phyloP scores from a whole-genome alignment of 2,797 vertebrate genomes.

The Todus mexicanus region DNA sequence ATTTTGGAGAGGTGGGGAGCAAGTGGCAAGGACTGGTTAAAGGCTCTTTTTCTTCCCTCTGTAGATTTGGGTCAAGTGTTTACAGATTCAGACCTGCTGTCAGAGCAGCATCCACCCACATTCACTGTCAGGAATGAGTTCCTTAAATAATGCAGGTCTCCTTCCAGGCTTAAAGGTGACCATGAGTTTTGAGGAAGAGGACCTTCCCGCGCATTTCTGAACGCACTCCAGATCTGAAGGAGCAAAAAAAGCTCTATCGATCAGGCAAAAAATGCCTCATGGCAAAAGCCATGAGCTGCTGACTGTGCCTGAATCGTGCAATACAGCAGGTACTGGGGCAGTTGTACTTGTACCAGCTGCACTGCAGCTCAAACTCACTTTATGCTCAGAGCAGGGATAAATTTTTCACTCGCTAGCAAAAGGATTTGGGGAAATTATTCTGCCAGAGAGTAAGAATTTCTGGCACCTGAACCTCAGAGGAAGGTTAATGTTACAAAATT shows the following conservation, averaged over 20 bases:
- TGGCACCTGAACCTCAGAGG: background rate
- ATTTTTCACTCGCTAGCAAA: background rate
- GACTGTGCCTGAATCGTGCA: rapidly evolving
- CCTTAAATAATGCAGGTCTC: background rate
- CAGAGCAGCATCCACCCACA: background rate
- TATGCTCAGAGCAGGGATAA: background rate
- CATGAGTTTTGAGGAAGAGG: background rate
- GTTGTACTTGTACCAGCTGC: too few relatives aligned
- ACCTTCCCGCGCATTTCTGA: background rate
- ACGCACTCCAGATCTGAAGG: background rate
- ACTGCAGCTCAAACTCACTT: background rate
- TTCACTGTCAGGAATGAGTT: background rate
- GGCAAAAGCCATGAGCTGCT: background rate
- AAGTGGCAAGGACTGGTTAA: background rate
- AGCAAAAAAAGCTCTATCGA: background rate
- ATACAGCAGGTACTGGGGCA: rapidly evolving
- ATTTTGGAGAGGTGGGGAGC: background rate
- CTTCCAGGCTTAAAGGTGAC: background rate
- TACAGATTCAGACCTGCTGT: background rate
- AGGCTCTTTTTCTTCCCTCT: background rate
- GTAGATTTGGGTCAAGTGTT: background rate
- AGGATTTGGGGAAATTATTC: background rate
- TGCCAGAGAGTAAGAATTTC: background rate
- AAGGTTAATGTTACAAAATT: background rate
- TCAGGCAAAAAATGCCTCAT: background rate